Base-by-base conservation (phyloP, 2,888 invertebrate genomes). In the Yponomeuta malinellus region DNA sequence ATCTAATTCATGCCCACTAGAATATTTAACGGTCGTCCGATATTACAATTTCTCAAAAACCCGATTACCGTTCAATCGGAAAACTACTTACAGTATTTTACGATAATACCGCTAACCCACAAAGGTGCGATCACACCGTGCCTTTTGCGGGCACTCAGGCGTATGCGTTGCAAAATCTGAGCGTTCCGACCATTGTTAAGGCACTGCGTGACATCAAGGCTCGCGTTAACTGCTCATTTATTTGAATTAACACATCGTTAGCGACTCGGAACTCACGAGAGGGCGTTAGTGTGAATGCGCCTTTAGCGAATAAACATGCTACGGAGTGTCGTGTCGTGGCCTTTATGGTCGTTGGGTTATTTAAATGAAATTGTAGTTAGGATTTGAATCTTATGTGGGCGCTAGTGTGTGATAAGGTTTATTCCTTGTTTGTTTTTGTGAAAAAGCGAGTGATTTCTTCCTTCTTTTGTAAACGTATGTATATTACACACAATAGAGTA, bases 241-340 rank as follows among this genome's bases (percentile, higher is more conserved):
- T 71, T 72, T 72, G 72, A 72, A 72, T 72, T 72, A 72, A 72
- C 72, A 72, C 72, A 70, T 71, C 72, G 72, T 72, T 72, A 72
- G 67, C 70, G 10, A 52, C 67, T 68, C 70, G 63, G 64, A 31
- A 10, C 65, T 68, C 70, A 71, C 69, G 71, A 68, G 69, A 69
- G 70, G 68, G 69, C 69, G 66, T 37, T 69, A 65, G 71, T 71
- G 71, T 72, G 72, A 71, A 72, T 71, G 71, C 63, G 71, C 64
- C 70, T 72, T 69, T 71, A 69, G 15, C 68, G 66, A 65, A 71
- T 72, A 72, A 71, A 70, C 72, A 71, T 71, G 70, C 48, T 70
- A 33, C 43, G 64, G 33, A 59, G 66, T 67, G 71, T 72, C 72
- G 71, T 71, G 71, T 71, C 69, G 63, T 48, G 29, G 70, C 70